These are phyloP conservation scores for Argopecten irradians DNA, from an alignment of 1,140 invertebrate species.

Conservation along the genomic window DNA sequence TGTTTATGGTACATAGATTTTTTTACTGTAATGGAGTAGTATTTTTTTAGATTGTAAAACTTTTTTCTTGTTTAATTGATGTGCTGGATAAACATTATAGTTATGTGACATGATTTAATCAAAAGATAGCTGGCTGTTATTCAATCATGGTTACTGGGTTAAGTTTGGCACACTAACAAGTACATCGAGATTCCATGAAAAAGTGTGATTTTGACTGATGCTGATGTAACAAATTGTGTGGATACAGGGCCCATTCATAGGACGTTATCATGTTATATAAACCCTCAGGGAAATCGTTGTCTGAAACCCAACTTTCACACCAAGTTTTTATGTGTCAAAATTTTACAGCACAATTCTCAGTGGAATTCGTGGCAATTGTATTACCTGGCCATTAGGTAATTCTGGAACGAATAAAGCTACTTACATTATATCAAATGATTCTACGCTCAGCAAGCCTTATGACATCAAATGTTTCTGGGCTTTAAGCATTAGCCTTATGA, in stretches of 20 bases:
- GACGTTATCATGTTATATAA: background rate
- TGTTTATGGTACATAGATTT: background rate
- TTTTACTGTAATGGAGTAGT: background rate
- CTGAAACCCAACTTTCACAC: background rate
- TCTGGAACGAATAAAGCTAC: background rate
- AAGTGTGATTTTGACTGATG: background rate
- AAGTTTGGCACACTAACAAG: background rate
- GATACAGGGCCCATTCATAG: background rate
- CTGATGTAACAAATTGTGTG: background rate
- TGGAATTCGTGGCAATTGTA: background rate
- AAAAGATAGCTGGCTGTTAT: background rate
- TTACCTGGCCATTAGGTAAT: background rate
- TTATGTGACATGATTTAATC: background rate
- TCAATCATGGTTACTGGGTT: background rate
- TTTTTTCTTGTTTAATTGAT: background rate
- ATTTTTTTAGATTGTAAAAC: background rate
- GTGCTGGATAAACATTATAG: background rate
- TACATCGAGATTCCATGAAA: background rate
- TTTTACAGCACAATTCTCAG: background rate
- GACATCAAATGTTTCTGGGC: background rate
- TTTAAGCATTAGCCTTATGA: background rate
- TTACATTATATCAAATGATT: background rate
- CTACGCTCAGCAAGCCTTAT: background rate
- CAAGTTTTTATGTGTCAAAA: background rate
- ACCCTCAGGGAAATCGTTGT: background rate